Conservation (phyloP, 2,888 invertebrate species). For the Fragum fragum region DNA sequence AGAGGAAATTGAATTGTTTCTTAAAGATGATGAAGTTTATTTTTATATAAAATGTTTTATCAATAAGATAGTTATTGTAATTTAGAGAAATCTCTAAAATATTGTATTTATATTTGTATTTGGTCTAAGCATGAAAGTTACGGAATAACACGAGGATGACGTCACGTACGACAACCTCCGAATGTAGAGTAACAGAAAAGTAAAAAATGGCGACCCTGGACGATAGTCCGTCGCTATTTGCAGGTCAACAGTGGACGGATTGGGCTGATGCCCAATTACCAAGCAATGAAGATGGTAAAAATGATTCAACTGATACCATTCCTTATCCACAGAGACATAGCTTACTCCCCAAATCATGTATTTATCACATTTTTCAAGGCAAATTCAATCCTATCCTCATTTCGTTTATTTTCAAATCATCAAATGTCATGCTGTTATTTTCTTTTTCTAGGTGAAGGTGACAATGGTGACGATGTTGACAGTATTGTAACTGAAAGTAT, state of each 20-base stretch:
- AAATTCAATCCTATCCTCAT: constrained; percentile 19
- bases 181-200: constrained; percentile 85
- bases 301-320: constrained; percentile 4
- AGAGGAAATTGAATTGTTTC: too few relatives aligned
- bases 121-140: constrained; percentile 6
- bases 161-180: constrained; percentile 84
- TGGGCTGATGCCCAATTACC: constrained; percentile 84
- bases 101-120: not conserved
- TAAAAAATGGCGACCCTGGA: constrained; percentile 87
- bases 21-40: too few relatives aligned
- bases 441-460: constrained; percentile 72
- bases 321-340: not conserved
- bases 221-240: constrained; percentile 86
- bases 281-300: constrained; percentile 77
- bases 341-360: not conserved
- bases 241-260: constrained; percentile 86
- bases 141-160: constrained; percentile 81
- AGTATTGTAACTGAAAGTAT: constrained; percentile 79
- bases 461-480: constrained; percentile 60
- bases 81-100: not conserved
- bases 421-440: constrained; percentile 55
- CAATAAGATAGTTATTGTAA: too few relatives aligned
- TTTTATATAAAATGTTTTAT: too few relatives aligned
- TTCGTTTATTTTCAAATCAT: constrained; percentile 26
- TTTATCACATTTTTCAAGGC: constrained; percentile 6